Base-by-base conservation (phyloP, 2,797 vertebrate genomes). In the Mionectes olivaceus region DNA sequence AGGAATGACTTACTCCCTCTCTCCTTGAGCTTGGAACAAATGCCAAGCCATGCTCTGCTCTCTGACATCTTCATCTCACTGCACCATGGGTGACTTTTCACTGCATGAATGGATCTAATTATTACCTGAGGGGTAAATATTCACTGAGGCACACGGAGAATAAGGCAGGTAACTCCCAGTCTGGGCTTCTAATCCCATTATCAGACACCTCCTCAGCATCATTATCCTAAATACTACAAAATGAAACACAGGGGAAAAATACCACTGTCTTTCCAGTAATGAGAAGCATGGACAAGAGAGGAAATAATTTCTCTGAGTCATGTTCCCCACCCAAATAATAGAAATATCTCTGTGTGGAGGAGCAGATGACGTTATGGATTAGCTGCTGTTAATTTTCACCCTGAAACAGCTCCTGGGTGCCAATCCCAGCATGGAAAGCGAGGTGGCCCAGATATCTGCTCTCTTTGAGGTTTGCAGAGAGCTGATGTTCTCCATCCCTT, bases 221-320 rank as follows among this genome's bases (percentile, higher is more conserved):
- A 89, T 96, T 93, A 95, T 74, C 86, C 86, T 52, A 75, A 87
- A 77, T 78, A 83, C 56, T 63, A 25, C 37, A 19, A 86, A 95
- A 93, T 35, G 69, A 93, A 93, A 78, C 23, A 44, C 8, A 7
- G 60, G 33, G 22, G 6, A 24, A 16, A 57, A 21, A 49, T 1
- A 5, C 63, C 63, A 79, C 65, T 65, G 77, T 84, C 37, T 84
- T 95, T 87, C 63, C 94, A 95, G 70, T 60, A 79, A 89, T 49
- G 52, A 95, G 95, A 56, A 81, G 37, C 63, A 70, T 1, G 74
- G 70, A 79, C 46, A 59, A 33, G 55, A 84, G 74, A 95, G 92
- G 86, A 95, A 96, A 89, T 82, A 24, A 46, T 67, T 87, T 79
- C 73, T 94, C 88, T 96, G 96, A 96, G 93, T 96, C 93, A 95